Conservation (phyloP, 2,888 invertebrate genomes). For the Calliopum simillimum region DNA sequence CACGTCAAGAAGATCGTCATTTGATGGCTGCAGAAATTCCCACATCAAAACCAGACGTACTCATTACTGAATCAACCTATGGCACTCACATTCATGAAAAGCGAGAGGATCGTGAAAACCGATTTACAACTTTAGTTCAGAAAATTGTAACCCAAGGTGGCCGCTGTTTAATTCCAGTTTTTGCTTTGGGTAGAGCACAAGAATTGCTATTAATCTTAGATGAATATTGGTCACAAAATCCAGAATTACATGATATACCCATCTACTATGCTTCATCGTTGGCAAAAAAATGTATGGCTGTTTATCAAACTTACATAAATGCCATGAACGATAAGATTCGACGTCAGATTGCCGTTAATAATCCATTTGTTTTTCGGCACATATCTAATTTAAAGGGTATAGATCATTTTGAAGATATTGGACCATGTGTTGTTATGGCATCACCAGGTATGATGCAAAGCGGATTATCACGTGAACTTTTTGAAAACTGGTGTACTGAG, state of each 20-base stretch:
- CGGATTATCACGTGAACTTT: conserved; percentile 95
- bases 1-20: conserved; percentile 98
- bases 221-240: conserved; percentile 95
- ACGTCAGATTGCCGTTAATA: conserved; percentile 96
- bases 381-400: conserved; percentile 95
- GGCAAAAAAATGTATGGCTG: conserved; percentile 99
- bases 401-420: conserved; percentile 99
- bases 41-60: conserved; percentile 93
- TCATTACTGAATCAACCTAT: conserved; percentile 98
- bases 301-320: conserved; percentile 99
- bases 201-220: conserved; percentile 94
- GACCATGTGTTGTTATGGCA: conserved; percentile 99
- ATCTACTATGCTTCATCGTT: conserved; percentile 99
- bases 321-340: conserved; percentile 99
- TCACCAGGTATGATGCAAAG: conserved; percentile 99
- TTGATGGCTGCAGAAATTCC: conserved; percentile 99
- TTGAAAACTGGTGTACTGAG: conserved; percentile 99
- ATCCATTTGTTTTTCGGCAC: conserved; percentile 98
- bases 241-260: conserved; percentile 91
- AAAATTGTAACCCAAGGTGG: conserved; percentile 98
- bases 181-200: conserved; percentile 97
- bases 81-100: conserved; percentile 99
- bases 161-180: conserved; percentile 97
- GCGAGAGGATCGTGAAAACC: conserved; percentile 92
- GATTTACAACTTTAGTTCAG: conserved; percentile 93